A percentile compares a stretch with the other conserved stretches of the same genome.
phyloP scores from a whole-genome alignment of 2,797 vertebrate species.

The Crax fasciolata region DNA sequence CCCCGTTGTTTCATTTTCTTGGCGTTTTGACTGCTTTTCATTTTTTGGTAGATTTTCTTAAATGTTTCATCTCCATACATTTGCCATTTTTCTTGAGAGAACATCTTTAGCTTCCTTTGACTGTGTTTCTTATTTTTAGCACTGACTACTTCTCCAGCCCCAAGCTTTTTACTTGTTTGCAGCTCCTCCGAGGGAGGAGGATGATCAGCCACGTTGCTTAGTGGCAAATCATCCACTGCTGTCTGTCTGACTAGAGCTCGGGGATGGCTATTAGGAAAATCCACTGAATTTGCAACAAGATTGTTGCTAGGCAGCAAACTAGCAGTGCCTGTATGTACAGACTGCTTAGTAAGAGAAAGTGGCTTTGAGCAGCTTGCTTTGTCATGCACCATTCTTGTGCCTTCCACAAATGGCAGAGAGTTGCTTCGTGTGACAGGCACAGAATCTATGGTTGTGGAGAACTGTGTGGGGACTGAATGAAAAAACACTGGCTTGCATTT shows the following conservation, averaged over 20 bases:
- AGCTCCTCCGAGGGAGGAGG: slow-evolving; percentile 75
- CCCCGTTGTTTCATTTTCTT: slow-evolving; percentile 77
- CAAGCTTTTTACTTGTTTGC: slow-evolving; percentile 72
- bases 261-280: slow-evolving; percentile 87
- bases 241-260: slow-evolving; percentile 93
- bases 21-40: slow-evolving; percentile 80
- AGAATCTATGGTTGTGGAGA: slow-evolving; percentile 84
- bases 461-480: slow-evolving; percentile 91
- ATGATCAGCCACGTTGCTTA: slow-evolving; percentile 73
- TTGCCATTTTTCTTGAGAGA: slow-evolving; percentile 97
- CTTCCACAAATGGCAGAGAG: slow-evolving; percentile 90
- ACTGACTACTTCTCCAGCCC: slow-evolving; percentile 69
- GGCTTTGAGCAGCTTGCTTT: slow-evolving; percentile 69
- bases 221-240: slow-evolving; percentile 91
- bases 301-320: slow-evolving; percentile 79
- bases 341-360: slow-evolving; percentile 63
- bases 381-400: slow-evolving; percentile 66
- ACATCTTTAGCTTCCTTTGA: slow-evolving; percentile 89
- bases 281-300: slow-evolving; percentile 78
- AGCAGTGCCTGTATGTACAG: slow-evolving; percentile 79
- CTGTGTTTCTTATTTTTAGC: slow-evolving; percentile 83
- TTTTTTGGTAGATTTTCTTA: slow-evolving; percentile 90
- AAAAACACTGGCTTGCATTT: slow-evolving; percentile 84
- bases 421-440: slow-evolving; percentile 91
- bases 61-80: slow-evolving; percentile 95